These are phyloP conservation scores for Eriocheir sinensis DNA, from an alignment of 1,140 invertebrate genomes.

Conservation along the genomic window DNA sequence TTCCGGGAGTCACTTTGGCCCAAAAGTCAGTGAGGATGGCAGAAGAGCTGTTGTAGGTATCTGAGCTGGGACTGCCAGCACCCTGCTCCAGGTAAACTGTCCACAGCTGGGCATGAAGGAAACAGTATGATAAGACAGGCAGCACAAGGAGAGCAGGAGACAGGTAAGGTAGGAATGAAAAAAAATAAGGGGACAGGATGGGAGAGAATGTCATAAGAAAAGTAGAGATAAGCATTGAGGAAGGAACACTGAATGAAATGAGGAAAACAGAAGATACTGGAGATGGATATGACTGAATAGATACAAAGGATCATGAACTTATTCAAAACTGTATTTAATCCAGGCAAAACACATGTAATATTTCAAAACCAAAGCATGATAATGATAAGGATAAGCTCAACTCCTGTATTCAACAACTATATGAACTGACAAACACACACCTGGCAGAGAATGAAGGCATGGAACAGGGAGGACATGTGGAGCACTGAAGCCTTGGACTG, in stretches of 20 bases:
- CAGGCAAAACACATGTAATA: no score
- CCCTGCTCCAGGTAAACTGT: constrained; percentile 98
- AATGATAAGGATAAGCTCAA: no score
- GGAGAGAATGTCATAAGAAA: background rate
- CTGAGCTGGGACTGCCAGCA: constrained; percentile 86
- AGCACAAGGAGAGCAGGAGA: background rate
- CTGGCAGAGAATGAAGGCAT: constrained; percentile 87
- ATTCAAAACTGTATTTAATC: no score
- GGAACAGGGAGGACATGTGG: constrained; percentile 93
- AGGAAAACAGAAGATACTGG: background rate
- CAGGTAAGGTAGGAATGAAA: background rate
- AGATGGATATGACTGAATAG: no score
- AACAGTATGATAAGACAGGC: background rate
- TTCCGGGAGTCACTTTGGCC: constrained; percentile 97
- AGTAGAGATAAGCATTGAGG: no score
- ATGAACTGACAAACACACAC: constrained; percentile 80
- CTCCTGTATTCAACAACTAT: no score
- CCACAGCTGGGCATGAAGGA: constrained; percentile 89
- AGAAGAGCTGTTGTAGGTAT: constrained; percentile 88
- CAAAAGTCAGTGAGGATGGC: constrained; percentile 98
- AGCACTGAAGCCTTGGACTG: constrained; percentile 94
- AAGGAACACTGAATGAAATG: background rate
- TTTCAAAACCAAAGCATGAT: no score
- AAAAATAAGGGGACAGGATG: constrained; percentile 7
- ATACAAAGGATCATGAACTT: no score